Conservation (phyloP, 1,140 invertebrate species). For the Aphaenogaster floridana region DNA sequence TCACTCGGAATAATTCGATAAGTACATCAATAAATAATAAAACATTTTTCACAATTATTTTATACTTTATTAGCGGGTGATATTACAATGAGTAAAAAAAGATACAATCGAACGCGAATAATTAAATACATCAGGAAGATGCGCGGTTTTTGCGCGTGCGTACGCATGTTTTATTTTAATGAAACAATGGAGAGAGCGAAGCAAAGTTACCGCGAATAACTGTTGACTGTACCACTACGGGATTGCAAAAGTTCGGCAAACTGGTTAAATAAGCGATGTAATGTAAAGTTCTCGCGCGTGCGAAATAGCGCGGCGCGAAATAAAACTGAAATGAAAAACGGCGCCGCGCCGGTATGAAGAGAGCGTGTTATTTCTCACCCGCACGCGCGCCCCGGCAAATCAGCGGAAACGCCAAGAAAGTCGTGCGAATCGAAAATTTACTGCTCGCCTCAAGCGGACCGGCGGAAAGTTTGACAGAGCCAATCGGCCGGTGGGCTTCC, state of each 20-base stretch:
- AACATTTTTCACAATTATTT: neutral
- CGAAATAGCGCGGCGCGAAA: conserved; percentile 9
- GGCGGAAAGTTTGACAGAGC: conserved; percentile 47
- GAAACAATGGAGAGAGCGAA: conserved; percentile 39
- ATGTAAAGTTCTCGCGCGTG: conserved; percentile 41
- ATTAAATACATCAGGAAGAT: conserved; percentile 13
- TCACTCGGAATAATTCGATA: neutral
- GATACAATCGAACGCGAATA: neutral
- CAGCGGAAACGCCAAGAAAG: conserved; percentile 31
- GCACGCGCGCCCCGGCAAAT: conserved; percentile 10
- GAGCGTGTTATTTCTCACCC: conserved; percentile 38
- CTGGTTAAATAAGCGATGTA: conserved; percentile 60
- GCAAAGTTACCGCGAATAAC: conserved; percentile 46
- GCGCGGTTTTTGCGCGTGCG: neutral
- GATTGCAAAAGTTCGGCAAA: conserved; percentile 57
- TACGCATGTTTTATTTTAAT: conserved; percentile 26
- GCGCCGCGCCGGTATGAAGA: neutral
- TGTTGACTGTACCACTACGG: conserved; percentile 46
- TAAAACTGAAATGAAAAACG: conserved; percentile 59
- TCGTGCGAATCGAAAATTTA: conserved; percentile 58
- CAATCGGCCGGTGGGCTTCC: conserved; percentile 19
- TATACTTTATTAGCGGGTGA: neutral
- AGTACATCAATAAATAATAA: neutral
- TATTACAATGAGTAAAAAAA: neutral
- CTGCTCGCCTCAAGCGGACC: conserved; percentile 1